phyloP scores from a whole-genome alignment of 2,888 invertebrate species.

The Metacarcinus magister region DNA sequence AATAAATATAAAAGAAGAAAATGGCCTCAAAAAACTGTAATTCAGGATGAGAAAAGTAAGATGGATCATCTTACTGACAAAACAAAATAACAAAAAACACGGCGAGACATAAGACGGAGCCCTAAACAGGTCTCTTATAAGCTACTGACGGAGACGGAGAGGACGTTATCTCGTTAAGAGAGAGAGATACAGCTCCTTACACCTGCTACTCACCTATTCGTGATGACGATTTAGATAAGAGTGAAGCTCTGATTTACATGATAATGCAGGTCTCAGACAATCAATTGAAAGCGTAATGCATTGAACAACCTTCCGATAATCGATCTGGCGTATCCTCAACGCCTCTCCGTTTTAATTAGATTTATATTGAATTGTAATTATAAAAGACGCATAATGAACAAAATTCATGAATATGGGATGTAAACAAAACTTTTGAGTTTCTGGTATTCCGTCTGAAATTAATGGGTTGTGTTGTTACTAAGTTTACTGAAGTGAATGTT shows the following conservation, averaged over 20 bases:
- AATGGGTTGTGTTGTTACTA: not conserved
- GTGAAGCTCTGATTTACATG: not conserved
- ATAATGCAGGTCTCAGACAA: slow-evolving; percentile 2
- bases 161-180: not conserved
- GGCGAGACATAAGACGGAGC: not conserved
- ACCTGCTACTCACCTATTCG: slow-evolving; percentile 11
- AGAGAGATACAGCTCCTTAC: not conserved
- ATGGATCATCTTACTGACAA: not conserved
- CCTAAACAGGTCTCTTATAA: not conserved
- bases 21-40: not conserved
- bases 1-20: not conserved
- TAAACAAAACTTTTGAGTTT: not conserved
- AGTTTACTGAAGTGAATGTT: not conserved
- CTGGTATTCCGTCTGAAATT: not conserved
- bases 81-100: not conserved
- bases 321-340: not conserved
- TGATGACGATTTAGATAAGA: slow-evolving; percentile 8
- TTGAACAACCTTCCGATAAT: not conserved
- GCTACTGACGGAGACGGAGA: not conserved
- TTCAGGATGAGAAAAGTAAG: not conserved
- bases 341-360: not conserved
- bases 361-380: not conserved
- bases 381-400: not conserved
- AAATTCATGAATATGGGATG: not conserved
- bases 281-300: not conserved